A percentile compares a stretch with the other conserved stretches of the same genome.
Evolutionary conservation across 1,140 invertebrate genomes (phyloP).

Genomic region (Semibalanus balanoides): DNA sequence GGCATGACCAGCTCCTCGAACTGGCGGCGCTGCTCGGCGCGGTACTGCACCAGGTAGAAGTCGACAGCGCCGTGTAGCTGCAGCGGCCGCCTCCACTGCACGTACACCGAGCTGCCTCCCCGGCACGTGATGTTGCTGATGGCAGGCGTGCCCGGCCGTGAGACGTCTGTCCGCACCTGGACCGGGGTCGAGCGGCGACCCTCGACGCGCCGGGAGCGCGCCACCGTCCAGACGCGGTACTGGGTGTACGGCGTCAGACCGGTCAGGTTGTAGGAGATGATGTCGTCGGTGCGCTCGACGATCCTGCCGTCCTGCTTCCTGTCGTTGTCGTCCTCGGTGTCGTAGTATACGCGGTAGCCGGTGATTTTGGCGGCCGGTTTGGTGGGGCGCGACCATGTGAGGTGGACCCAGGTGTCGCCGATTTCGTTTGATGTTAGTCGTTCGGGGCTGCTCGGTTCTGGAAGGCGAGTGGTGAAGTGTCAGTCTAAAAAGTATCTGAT

Average conservation of each 20-base stretch:
- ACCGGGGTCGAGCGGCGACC: neutral
- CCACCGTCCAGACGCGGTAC: neutral
- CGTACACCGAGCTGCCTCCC: slow-evolving; percentile 10
- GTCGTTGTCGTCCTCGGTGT: neutral
- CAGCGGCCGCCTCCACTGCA: slow-evolving; percentile 12
- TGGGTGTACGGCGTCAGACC: neutral
- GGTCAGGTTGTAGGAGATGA: neutral
- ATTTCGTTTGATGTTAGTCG: neutral
- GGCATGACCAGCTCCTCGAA: slow-evolving; percentile 9
- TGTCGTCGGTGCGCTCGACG: neutral
- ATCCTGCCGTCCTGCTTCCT: neutral
- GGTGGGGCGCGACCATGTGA: neutral
- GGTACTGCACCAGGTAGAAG: slow-evolving; percentile 12
- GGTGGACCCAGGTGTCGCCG: neutral
- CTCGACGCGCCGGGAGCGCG: neutral
- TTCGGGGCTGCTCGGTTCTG: neutral
- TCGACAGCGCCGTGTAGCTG: slow-evolving; percentile 9
- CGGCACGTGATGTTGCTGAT: slow-evolving; percentile 14
- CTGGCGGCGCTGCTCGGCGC: slow-evolving; percentile 2
- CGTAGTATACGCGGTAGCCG: neutral
- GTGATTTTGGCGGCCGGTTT: neutral
- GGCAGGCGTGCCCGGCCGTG: slow-evolving; percentile 7
- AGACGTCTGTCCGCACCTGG: slow-evolving; percentile 13
- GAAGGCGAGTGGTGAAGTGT: no score
- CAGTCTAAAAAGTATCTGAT: no score